Evolutionary conservation across 1,140 invertebrate genomes (phyloP).

Genomic region (Hyles euphorbiae): DNA sequence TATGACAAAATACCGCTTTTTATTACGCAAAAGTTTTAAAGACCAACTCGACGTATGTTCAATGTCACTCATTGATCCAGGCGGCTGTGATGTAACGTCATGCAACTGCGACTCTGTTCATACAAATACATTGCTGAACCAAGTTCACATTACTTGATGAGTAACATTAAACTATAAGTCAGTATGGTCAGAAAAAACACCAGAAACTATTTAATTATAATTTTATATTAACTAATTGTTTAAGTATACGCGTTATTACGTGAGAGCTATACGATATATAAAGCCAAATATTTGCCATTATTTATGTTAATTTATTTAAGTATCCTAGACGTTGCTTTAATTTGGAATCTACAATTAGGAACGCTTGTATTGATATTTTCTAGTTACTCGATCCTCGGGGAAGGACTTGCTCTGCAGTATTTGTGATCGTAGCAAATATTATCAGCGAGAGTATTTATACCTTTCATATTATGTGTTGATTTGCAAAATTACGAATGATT

Average conservation of each 20-base stretch:
- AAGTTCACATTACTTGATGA: no score
- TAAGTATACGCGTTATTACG: slow-evolving; percentile 6
- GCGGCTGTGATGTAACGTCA: no score
- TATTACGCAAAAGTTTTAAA: no score
- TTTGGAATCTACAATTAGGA: slow-evolving; percentile 27
- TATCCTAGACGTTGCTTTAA: slow-evolving; percentile 28
- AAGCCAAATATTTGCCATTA: slow-evolving; percentile 74
- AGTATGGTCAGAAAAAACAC: neutral
- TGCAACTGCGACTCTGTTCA: no score
- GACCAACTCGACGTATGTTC: no score
- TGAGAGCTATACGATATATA: slow-evolving; percentile 47
- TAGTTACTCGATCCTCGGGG: slow-evolving; percentile 9
- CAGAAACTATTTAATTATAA: neutral
- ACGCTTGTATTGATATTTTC: neutral
- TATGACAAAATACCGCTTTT: slow-evolving; percentile 9
- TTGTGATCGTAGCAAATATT: slow-evolving; percentile 62
- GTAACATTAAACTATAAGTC: no score
- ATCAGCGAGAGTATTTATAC: slow-evolving; percentile 51
- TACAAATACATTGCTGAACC: no score
- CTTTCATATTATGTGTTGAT: slow-evolving; percentile 43
- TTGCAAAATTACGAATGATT: slow-evolving; percentile 25
- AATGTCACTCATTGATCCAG: no score
- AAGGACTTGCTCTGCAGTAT: slow-evolving; percentile 68
- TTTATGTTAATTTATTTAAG: slow-evolving; percentile 58
- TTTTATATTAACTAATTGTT: no score